These are phyloP conservation scores for Nematopogon swammerdamellus DNA, from an alignment of 2,888 invertebrate genomes.

Conservation along the genomic window DNA sequence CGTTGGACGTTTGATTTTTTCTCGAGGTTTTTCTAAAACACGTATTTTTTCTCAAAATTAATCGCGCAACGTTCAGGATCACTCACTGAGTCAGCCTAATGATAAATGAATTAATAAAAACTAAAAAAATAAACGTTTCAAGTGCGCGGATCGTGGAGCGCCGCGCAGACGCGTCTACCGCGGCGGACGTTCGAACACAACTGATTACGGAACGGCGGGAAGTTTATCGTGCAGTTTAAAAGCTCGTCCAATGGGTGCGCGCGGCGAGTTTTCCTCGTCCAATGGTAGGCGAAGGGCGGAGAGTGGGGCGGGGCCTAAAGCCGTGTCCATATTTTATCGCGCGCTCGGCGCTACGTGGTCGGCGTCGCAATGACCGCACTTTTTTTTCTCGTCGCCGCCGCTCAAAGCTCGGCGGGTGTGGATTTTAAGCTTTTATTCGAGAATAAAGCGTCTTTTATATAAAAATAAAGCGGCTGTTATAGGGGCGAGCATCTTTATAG, in stretches of 20 bases:
- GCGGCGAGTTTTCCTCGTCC: constrained; percentile 2
- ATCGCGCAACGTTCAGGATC: not conserved
- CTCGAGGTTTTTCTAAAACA: no score
- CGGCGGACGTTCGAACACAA: constrained; percentile 4
- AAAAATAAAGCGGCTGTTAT: constrained; percentile 47
- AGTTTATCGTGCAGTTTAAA: constrained; percentile 4
- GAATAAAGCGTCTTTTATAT: constrained; percentile 55
- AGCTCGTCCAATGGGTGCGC: constrained; percentile 1
- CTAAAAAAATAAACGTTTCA: not conserved
- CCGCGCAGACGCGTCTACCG: constrained; percentile 1
- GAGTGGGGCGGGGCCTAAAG: constrained; percentile 2
- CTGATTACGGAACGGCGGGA: constrained; percentile 11
- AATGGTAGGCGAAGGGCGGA: constrained; percentile 18
- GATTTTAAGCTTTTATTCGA: constrained; percentile 56
- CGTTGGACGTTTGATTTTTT: no score
- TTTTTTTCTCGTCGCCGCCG: constrained; percentile 50
- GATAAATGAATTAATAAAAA: not conserved
- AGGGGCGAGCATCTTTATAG: constrained; percentile 17
- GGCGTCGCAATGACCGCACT: constrained; percentile 4
- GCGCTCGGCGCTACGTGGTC: constrained; percentile 21
- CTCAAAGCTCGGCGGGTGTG: constrained; percentile 46
- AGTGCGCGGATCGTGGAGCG: not conserved
- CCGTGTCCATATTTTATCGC: constrained; percentile 28
- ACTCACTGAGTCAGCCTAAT: not conserved
- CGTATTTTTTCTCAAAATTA: no score